These are phyloP conservation scores for Horisme vitalbata DNA, from an alignment of 2,888 invertebrate species.

Conservation along the genomic window DNA sequence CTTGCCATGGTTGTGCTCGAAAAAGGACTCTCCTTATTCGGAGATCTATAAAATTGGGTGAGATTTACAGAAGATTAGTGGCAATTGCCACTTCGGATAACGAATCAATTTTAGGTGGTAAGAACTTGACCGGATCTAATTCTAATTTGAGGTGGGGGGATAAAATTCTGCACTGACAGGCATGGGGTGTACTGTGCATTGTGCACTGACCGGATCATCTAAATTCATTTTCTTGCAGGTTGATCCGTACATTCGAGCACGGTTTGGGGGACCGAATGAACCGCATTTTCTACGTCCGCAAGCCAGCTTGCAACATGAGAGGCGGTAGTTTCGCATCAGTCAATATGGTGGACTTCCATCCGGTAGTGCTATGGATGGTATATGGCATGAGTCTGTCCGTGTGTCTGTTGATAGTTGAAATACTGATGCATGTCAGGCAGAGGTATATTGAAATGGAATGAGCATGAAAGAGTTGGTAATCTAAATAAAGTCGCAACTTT, in stretches of 20 bases:
- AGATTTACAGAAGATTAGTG: constrained; percentile 15
- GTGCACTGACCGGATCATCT: no score
- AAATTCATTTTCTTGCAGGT: constrained; percentile 51
- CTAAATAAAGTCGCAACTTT: no score
- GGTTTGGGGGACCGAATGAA: constrained; percentile 83
- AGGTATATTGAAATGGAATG: background rate
- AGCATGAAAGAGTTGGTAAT: no score
- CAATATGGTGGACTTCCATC: constrained; percentile 82
- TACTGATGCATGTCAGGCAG: constrained; percentile 38
- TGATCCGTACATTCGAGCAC: constrained; percentile 81
- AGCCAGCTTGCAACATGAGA: constrained; percentile 82
- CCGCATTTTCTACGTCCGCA: constrained; percentile 80
- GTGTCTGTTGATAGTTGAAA: constrained; percentile 54
- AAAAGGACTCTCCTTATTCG: constrained; percentile 80
- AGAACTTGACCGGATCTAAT: no score
- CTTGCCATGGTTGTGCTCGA: constrained; percentile 79
- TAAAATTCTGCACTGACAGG: no score
- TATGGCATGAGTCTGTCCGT: constrained; percentile 63
- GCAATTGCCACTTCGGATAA: no score
- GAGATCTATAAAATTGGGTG: constrained; percentile 85
- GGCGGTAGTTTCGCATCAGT: constrained; percentile 84
- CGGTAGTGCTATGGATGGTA: constrained; percentile 68
- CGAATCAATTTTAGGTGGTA: no score
- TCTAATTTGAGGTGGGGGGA: no score
- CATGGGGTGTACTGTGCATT: no score